Conservation (phyloP, 2,797 vertebrate species). For the Aeoliscus strigatus region DNA sequence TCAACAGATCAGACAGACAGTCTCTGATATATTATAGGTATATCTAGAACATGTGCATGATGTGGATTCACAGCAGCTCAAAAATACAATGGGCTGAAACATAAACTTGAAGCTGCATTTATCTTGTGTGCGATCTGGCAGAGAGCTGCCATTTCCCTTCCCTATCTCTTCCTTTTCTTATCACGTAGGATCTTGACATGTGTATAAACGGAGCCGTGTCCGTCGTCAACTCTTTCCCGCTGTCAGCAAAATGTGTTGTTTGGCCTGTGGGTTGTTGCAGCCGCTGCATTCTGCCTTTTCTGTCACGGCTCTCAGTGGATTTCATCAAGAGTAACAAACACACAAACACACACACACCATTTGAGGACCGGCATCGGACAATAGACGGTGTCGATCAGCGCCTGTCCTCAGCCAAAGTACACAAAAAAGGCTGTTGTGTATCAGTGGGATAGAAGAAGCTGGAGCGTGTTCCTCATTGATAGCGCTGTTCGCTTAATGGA, state of each 20-base stretch:
- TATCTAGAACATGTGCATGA: too few species aligned
- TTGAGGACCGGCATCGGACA: conserved; percentile 23
- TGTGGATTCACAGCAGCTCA: too few species aligned
- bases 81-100: too few species aligned
- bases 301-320: conserved; percentile 32
- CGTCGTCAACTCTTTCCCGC: conserved; percentile 31
- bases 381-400: conserved; percentile 33
- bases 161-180: conserved; percentile 38
- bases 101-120: too few species aligned
- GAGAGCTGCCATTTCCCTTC: conserved; percentile 18
- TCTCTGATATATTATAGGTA: too few species aligned
- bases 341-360: conserved; percentile 16
- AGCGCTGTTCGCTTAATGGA: conserved; percentile 45
- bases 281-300: conserved; percentile 30
- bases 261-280: conserved; percentile 47
- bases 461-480: conserved; percentile 52
- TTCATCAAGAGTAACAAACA: conserved; percentile 36
- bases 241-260: conserved; percentile 48
- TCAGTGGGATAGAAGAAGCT: conserved; percentile 38
- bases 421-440: conserved; percentile 47
- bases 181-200: conserved; percentile 28
- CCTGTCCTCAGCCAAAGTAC: conserved; percentile 31
- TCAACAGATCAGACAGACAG: too few species aligned
- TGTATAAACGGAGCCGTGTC: conserved; percentile 29
- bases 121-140: too few species aligned